Evolutionary conservation across 1,140 invertebrate species (phyloP), one percentile per base, ranked within the genome.

Genomic region (Argopecten irradians): DNA sequence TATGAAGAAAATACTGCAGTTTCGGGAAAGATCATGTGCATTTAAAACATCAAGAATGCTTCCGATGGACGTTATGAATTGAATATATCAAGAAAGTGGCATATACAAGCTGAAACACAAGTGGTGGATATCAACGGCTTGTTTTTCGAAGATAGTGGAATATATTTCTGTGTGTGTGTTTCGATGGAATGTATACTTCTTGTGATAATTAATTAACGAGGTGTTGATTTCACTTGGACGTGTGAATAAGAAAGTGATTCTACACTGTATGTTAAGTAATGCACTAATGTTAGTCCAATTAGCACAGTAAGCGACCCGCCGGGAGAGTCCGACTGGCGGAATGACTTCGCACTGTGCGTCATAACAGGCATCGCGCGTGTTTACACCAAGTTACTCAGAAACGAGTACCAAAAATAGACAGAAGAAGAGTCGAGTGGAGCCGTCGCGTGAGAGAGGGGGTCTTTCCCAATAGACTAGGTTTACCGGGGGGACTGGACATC

Each of bases 401-500:
- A 71, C 55, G 55, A n/a, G 55, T 71, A 71, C 55, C 55, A 71
- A 71, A 71, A 71, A 71, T 71, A 71, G 55, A 71, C 55, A 71
- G 55, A 71, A 71, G 55, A n/a, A n/a, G n/a, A 71, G 22, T 28
- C 22, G 22, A 71, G 55, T 28, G 55, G 55, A 71, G n/a, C 55
- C n/a, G 55, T 71, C 22, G 55, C 16, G 55, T 71, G 22, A 71
- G 55, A 71, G 55, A 71, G 55, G 55, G 55, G 55, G 55, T 71
- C 55, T 71, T 71, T 71, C 55, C 55, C 55, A 28, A 71, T n/a
- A 71, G 55, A 71, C 55, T 71, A 28, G 55, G 55, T 71, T 71
- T 71, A 71, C 55, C n/a, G 55, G 55, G 55, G 55, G 55, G 55
- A 71, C 55, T 71, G 22, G 16, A 71, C 22, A 5, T 16, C 13